phyloP scores from a whole-genome alignment of 2,888 invertebrate genomes.

The Mellilla xanthometata region DNA sequence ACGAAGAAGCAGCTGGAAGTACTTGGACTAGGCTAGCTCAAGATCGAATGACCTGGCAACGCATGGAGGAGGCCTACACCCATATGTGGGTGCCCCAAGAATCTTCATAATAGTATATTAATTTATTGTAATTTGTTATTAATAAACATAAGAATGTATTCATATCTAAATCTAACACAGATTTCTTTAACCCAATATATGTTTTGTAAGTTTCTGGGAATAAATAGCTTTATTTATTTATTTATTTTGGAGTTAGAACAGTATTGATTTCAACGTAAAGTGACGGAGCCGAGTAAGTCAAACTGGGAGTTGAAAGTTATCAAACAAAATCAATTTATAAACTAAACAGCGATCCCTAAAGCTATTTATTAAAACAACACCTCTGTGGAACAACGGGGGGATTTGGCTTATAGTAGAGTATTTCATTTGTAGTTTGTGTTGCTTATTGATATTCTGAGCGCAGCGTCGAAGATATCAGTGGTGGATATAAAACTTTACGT shows the following conservation, averaged over 20 bases:
- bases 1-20: too few relatives aligned
- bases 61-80: too few relatives aligned
- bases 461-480: conserved; percentile 60
- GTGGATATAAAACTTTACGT: conserved; percentile 63
- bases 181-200: too few relatives aligned
- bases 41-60: too few relatives aligned
- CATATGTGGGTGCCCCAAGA: too few relatives aligned
- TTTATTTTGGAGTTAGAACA: conserved; percentile 16
- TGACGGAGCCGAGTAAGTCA: conserved; percentile 24
- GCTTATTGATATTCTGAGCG: conserved; percentile 66
- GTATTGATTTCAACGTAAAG: conserved; percentile 26
- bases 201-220: too few relatives aligned
- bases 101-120: too few relatives aligned
- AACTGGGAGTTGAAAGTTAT: conserved; percentile 26
- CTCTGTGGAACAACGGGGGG: conserved; percentile 44
- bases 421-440: conserved; percentile 60
- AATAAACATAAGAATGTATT: too few relatives aligned
- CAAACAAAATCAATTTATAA: conserved; percentile 35
- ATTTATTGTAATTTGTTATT: too few relatives aligned
- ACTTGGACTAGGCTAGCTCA: too few relatives aligned
- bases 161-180: too few relatives aligned
- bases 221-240: too few relatives aligned
- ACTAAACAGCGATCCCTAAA: conserved; percentile 32
- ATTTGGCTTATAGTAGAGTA: conserved; percentile 50
- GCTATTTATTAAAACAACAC: conserved; percentile 47